Conservation (phyloP, 2,888 invertebrate genomes). For the Thymelicus sylvestris region DNA sequence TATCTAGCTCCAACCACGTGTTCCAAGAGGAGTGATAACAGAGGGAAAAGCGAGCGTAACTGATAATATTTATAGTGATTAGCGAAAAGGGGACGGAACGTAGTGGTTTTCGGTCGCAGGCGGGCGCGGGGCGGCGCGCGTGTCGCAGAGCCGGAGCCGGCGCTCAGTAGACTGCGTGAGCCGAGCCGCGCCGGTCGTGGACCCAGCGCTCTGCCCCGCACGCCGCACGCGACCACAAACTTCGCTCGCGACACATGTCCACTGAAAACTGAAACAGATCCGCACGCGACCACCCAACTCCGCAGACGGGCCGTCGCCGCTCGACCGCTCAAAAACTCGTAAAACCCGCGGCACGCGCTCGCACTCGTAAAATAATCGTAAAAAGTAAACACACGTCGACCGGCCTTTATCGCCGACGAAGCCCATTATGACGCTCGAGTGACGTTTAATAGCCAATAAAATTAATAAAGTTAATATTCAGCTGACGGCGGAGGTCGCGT, state of each 20-base stretch:
- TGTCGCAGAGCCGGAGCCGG: conserved; percentile 60
- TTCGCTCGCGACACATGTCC: conserved; percentile 73
- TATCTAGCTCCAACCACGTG: conserved; percentile 59
- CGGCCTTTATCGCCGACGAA: conserved; percentile 81
- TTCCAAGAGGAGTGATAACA: conserved; percentile 74
- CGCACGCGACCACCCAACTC: conserved; percentile 53
- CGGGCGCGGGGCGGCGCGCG: conserved; percentile 86
- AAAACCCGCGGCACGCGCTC: conserved; percentile 81
- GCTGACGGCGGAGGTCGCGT: conserved; percentile 80
- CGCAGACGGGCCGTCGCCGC: conserved; percentile 64
- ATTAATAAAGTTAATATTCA: conserved; percentile 81
- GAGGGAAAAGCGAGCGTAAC: conserved; percentile 78
- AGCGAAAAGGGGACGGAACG: conserved; percentile 85
- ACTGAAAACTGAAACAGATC: conserved; percentile 47
- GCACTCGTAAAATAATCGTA: conserved; percentile 84
- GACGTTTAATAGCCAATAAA: conserved; percentile 84
- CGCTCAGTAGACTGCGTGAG: conserved; percentile 88
- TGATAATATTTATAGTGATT: conserved; percentile 84
- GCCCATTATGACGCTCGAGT: conserved; percentile 84
- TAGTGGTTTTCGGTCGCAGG: conserved; percentile 68
- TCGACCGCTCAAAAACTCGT: conserved; percentile 80
- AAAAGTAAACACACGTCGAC: conserved; percentile 83
- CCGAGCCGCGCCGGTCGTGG: conserved; percentile 86
- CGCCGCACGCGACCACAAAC: conserved; percentile 73
- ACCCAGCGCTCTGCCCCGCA: conserved; percentile 57